These are phyloP conservation scores for Chlorospingus semifuscus DNA, from an alignment of 2,797 vertebrate species.

Conservation along the genomic window DNA sequence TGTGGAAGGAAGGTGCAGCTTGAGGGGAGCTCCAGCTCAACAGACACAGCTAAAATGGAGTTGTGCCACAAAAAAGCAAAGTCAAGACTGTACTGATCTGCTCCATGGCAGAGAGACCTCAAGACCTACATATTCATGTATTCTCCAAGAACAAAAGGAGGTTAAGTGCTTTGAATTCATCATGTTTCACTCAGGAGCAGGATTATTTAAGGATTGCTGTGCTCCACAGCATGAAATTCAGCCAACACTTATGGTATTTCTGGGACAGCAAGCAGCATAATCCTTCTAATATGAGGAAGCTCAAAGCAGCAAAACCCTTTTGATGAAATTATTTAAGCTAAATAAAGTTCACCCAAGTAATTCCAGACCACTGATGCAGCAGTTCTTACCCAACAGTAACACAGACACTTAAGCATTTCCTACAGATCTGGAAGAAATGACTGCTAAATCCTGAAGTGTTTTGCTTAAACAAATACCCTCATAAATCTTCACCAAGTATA, in stretches of 20 bases:
- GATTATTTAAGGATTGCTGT: not conserved
- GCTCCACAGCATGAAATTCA: not conserved
- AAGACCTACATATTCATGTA: not conserved
- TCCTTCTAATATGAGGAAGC: not conserved
- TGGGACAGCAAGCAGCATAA: not conserved
- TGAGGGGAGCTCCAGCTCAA: not conserved
- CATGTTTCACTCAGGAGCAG: not conserved
- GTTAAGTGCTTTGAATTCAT: not conserved
- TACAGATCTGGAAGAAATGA: not conserved
- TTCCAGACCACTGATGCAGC: not conserved
- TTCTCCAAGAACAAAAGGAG: not conserved
- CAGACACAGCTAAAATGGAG: not conserved
- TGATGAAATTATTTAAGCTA: not conserved
- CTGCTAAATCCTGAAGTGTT: constrained; percentile 18
- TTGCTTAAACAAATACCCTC: constrained; percentile 14
- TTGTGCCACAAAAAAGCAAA: not conserved
- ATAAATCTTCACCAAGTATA: constrained; percentile 22
- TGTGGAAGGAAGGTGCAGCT: not conserved
- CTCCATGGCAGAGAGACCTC: not conserved
- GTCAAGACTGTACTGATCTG: not conserved
- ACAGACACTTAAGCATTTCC: constrained; percentile 12
- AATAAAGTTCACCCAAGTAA: constrained; percentile 25
- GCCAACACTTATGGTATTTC: not conserved
- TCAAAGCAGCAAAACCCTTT: not conserved
- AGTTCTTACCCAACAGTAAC: constrained; percentile 23